Conservation (phyloP, 2,797 vertebrate species). For the Gadopsis marmoratus region DNA sequence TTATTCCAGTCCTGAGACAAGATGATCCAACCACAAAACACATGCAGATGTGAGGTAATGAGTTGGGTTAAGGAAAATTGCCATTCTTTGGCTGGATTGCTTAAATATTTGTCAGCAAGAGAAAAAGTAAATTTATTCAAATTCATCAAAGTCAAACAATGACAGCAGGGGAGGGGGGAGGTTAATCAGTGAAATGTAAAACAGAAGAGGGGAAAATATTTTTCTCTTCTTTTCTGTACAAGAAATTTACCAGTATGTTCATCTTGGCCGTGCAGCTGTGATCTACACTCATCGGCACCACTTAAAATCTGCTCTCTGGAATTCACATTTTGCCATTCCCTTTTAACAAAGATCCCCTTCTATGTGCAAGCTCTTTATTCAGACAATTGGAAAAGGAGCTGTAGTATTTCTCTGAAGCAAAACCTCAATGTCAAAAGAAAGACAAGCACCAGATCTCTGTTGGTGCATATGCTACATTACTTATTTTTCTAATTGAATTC, state of each 20-base stretch:
- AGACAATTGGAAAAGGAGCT: conserved; percentile 40
- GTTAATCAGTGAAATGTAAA: conserved; percentile 71
- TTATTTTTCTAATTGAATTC: conserved; percentile 88
- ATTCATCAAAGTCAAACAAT: conserved; percentile 78
- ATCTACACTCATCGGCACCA: conserved; percentile 56
- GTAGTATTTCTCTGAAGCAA: conserved; percentile 43
- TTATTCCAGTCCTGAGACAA: conserved; percentile 67
- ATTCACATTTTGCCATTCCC: conserved; percentile 44
- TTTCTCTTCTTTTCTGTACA: conserved; percentile 56
- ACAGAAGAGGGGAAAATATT: conserved; percentile 63
- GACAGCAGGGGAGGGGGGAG: conserved; percentile 65
- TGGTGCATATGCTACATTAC: conserved; percentile 85
- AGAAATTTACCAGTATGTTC: conserved; percentile 55
- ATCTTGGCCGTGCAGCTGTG: conserved; percentile 51
- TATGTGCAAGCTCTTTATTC: conserved; percentile 32
- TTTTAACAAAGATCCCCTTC: conserved; percentile 48
- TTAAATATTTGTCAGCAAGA: conserved; percentile 76
- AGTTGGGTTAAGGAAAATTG: conserved; percentile 65
- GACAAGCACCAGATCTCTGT: conserved; percentile 78
- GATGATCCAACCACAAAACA: conserved; percentile 71
- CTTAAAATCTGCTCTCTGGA: conserved; percentile 55
- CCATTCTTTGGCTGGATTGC: conserved; percentile 65
- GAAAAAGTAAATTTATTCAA: conserved; percentile 77
- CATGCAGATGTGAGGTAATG: conserved; percentile 71
- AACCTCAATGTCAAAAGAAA: conserved; percentile 84